These are phyloP conservation scores for Oligia fasciuncula DNA, from an alignment of 2,888 invertebrate species.

Conservation along the genomic window DNA sequence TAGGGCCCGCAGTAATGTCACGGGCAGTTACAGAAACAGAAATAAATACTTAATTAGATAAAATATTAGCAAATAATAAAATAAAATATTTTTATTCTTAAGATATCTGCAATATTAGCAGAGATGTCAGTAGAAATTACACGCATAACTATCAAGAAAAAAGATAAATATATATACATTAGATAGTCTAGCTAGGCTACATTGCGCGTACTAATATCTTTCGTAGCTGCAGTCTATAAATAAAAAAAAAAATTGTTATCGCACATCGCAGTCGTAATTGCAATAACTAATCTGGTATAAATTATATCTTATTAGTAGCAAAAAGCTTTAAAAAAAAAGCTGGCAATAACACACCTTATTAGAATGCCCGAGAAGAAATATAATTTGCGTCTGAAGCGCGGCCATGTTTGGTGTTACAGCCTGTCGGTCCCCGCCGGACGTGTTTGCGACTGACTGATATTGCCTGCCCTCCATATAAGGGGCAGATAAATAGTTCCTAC, in stretches of 20 bases:
- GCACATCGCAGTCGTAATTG: constrained; percentile 24
- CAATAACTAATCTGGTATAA: constrained; percentile 34
- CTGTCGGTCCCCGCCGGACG: constrained; percentile 32
- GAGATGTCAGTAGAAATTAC: constrained; percentile 2
- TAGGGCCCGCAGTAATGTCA: too few relatives aligned
- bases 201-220: background rate
- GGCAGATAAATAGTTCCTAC: constrained; percentile 58
- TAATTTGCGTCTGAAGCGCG: constrained; percentile 52
- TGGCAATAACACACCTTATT: constrained; percentile 43
- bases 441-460: constrained; percentile 63
- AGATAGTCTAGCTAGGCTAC: background rate
- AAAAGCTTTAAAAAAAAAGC: constrained; percentile 38
- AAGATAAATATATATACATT: background rate
- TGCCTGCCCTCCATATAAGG: constrained; percentile 56
- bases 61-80: too few relatives aligned
- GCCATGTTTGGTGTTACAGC: constrained; percentile 57
- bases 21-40: too few relatives aligned
- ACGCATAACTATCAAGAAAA: constrained; percentile 9
- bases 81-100: too few relatives aligned
- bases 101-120: background rate
- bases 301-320: constrained; percentile 37
- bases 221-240: background rate
- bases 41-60: too few relatives aligned
- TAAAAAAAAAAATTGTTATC: constrained; percentile 16
- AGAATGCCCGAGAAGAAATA: constrained; percentile 53